Base-by-base conservation (phyloP, 2,888 invertebrate genomes). In the Mactromeris polynyma region DNA sequence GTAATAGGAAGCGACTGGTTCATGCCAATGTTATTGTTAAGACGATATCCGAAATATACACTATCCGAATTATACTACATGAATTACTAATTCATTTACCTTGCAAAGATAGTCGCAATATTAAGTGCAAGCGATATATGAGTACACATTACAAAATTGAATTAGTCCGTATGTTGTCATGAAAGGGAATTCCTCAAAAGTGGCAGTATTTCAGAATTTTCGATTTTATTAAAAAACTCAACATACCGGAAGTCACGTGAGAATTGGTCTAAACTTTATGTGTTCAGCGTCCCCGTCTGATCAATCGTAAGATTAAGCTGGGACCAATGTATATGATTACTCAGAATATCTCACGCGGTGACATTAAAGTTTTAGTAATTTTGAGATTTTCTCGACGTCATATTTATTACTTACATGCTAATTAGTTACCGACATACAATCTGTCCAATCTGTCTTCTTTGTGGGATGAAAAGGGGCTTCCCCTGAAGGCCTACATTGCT, bases 231-330 rank as follows among this genome's bases (percentile, higher is more conserved):
- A 73, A 73, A n/a, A 73, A 73, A 73, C 36, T 73, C 2, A 73
- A 36, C 36, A 73, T 73, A 73, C 73, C 73, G 73, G 73, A 73
- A 36, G 36, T 73, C 73, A 73, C 73, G 73, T 73, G 73, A 73
- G 73, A 36, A 19, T 14, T 73, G 73, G 73, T 73, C 33, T 73
- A 73, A 36, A 33, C 0, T 54, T 51, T 19, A 51, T 64, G 11
- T 64, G 26, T 64, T n/a, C 26, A 26, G 26, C 58, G n/a, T 64
- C 58, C 6, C 58, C 11, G 58, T 64, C 58, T n/a, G n/a, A n/a
- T n/a, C n/a, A n/a, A n/a, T n/a, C n/a, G n/a, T n/a, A n/a, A n/a
- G n/a, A n/a, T n/a, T n/a, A n/a, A n/a, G n/a, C n/a, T n/a, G n/a
- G n/a, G n/a, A n/a, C n/a, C n/a, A n/a, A n/a, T n/a, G n/a, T n/a